A percentile compares a stretch with the other conserved stretches of the same genome.
Conservation (phyloP, 2,888 invertebrate species). For the Rhagonycha lutea region DNA sequence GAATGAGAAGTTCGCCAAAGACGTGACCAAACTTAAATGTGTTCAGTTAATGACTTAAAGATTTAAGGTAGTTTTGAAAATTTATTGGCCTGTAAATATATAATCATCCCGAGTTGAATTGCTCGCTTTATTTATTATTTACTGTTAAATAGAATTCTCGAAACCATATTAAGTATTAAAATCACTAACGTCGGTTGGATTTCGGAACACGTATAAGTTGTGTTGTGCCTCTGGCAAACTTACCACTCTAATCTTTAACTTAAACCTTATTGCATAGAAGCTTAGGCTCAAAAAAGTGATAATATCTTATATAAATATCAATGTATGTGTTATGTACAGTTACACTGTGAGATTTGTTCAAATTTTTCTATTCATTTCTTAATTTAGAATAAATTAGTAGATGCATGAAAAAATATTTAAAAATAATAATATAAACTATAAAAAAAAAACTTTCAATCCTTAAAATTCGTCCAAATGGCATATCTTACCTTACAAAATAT, state of each 20-base stretch:
- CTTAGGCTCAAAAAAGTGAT: not conserved
- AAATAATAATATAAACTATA: not conserved
- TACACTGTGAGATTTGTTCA: not conserved
- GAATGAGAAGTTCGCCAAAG: not conserved
- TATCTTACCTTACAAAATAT: constrained; percentile 41
- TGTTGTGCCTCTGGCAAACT: not conserved
- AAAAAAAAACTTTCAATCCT: constrained; percentile 10
- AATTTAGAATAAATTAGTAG: not conserved
- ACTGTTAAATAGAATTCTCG: too few relatives aligned
- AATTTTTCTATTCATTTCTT: not conserved
- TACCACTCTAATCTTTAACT: not conserved
- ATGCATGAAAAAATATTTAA: not conserved
- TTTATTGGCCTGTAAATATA: too few relatives aligned
- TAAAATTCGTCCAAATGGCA: constrained; percentile 46
- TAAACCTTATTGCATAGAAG: not conserved
- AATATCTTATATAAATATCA: not conserved
- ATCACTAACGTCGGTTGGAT: not conserved
- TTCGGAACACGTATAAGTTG: not conserved
- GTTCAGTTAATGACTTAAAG: too few relatives aligned
- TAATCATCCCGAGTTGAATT: too few relatives aligned
- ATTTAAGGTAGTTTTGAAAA: too few relatives aligned
- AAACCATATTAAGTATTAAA: too few relatives aligned
- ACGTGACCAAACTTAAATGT: not conserved
- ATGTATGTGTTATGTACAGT: not conserved
- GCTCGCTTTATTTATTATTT: too few relatives aligned